These are phyloP conservation scores for Anadara kagoshimensis DNA, from an alignment of 1,140 invertebrate genomes.

Conservation along the genomic window DNA sequence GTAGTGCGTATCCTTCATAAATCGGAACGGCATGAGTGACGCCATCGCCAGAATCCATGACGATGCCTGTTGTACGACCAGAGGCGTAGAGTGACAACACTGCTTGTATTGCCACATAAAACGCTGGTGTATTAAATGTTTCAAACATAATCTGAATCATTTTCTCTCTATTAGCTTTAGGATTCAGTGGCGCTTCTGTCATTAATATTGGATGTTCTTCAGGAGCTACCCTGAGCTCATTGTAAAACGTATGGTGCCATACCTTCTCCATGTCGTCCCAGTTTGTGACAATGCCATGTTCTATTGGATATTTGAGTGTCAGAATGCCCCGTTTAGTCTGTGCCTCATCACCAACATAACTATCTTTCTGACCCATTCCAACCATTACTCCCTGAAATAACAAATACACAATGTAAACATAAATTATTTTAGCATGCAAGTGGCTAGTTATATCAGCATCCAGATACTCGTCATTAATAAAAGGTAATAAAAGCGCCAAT, in stretches of 20 bases:
- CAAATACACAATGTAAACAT: not conserved
- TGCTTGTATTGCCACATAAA: constrained; percentile 95
- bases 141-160: constrained; percentile 73
- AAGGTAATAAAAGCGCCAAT: too few relatives aligned
- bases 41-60: not conserved
- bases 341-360: constrained; percentile 74
- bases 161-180: constrained; percentile 71
- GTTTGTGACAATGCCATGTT: constrained; percentile 76
- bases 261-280: constrained; percentile 90
- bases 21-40: constrained; percentile 89
- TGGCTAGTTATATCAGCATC: too few relatives aligned
- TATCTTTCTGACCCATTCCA: constrained; percentile 90
- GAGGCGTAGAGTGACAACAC: constrained; percentile 92
- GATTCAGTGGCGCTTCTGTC: constrained; percentile 68
- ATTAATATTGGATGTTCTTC: constrained; percentile 92
- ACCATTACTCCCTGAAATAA: constrained; percentile 87
- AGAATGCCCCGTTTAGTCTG: constrained; percentile 82
- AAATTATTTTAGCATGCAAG: too few relatives aligned
- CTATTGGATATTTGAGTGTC: constrained; percentile 75
- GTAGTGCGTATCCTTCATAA: constrained; percentile 88
- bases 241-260: constrained; percentile 83
- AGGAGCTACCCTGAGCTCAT: constrained; percentile 92
- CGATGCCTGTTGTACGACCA: constrained; percentile 40
- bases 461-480: too few relatives aligned
- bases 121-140: constrained; percentile 90